A percentile compares a stretch with the other conserved stretches of the same genome.
phyloP scores from a whole-genome alignment of 2,113 vertebrate genomes.

The Telmatochromis sp. region DNA sequence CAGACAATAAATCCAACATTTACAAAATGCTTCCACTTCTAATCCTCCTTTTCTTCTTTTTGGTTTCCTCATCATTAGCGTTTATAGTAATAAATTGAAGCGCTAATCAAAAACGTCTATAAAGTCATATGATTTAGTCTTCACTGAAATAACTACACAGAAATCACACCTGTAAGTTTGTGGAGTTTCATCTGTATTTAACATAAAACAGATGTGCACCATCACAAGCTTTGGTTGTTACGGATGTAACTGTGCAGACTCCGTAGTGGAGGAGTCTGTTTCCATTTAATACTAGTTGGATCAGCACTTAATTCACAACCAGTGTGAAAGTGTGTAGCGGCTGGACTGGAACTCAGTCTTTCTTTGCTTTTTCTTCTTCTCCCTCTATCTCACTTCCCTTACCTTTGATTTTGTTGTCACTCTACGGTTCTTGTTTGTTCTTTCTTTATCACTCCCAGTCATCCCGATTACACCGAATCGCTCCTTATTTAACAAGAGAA shows the following conservation, averaged over 20 bases:
- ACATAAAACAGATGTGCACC: neutral
- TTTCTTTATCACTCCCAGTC: fast-evolving
- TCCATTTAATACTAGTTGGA: neutral
- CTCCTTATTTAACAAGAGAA: too few species aligned
- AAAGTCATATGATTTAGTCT: neutral
- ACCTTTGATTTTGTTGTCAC: neutral
- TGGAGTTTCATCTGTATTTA: neutral
- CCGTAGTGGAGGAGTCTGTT: neutral
- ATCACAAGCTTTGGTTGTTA: neutral
- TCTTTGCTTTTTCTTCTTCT: neutral
- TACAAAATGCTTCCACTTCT: neutral
- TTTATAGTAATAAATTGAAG: neutral
- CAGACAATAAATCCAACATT: neutral
- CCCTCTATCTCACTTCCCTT: neutral
- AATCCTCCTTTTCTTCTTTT: neutral
- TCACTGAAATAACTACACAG: fast-evolving
- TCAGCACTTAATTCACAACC: neutral
- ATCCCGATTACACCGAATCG: neutral
- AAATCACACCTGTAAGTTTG: neutral
- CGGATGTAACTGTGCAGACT: neutral
- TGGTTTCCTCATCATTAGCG: neutral
- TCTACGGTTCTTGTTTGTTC: neutral
- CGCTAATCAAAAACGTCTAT: neutral
- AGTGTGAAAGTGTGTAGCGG: neutral
- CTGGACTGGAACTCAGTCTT: neutral